Conservation (phyloP, 2,888 invertebrate genomes). For the Myopa tessellatipennis region DNA sequence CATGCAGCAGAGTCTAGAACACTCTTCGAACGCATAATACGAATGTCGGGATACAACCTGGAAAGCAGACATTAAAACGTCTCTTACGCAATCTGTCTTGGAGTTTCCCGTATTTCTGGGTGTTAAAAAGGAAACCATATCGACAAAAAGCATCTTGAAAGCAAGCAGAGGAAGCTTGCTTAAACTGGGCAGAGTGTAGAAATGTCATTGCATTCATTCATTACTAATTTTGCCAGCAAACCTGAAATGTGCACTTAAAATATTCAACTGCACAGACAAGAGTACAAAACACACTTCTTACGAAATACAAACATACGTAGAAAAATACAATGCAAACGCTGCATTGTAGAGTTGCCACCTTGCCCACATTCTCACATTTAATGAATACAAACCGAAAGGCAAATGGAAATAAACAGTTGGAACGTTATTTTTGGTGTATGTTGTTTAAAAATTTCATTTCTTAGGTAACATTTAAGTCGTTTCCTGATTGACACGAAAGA, state of each 20-base stretch:
- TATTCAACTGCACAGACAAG: background rate
- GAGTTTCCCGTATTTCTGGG: background rate
- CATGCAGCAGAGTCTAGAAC: background rate
- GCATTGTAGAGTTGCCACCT: no score
- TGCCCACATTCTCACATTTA: background rate
- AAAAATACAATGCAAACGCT: no score
- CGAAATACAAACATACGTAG: no score
- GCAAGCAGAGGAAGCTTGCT: background rate
- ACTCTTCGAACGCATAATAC: background rate
- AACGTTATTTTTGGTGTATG: background rate
- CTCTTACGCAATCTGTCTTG: conserved; percentile 15
- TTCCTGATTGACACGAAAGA: background rate
- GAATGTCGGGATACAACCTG: background rate
- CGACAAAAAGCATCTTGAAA: conserved; percentile 32
- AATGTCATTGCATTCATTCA: background rate
- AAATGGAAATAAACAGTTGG: background rate
- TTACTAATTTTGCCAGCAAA: background rate
- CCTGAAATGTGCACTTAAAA: conserved; percentile 1
- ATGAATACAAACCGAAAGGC: background rate
- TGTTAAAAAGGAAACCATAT: conserved; percentile 5
- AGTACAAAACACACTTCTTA: background rate
- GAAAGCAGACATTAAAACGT: background rate
- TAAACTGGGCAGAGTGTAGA: background rate
- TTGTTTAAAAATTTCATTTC: no score
- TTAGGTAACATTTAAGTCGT: background rate